Conservation (phyloP, 2,113 vertebrate species). For the Suncus etruscus region DNA sequence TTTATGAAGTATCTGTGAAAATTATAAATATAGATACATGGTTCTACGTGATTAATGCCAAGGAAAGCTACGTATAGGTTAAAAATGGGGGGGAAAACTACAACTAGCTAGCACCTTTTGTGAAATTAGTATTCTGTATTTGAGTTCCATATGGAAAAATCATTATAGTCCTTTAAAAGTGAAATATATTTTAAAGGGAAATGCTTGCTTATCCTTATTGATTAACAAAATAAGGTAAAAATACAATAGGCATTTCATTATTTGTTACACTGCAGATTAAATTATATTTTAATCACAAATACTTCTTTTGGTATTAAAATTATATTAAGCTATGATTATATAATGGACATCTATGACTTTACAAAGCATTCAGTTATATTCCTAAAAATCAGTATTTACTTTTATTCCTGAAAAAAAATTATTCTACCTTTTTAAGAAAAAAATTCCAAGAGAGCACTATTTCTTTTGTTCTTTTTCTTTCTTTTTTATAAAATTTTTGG, state of each 20-base stretch:
- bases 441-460: neutral
- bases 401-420: neutral
- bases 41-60: conserved; percentile 80
- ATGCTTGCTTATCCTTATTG: conserved; percentile 55
- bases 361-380: neutral
- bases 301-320: neutral
- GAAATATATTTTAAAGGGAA: conserved; percentile 64
- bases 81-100: conserved; percentile 68
- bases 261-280: conserved; percentile 32
- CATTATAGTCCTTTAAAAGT: conserved; percentile 46
- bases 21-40: conserved; percentile 86
- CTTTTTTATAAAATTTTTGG: neutral
- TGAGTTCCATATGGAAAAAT: conserved; percentile 42
- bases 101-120: conserved; percentile 72
- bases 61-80: conserved; percentile 77
- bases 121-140: conserved; percentile 76
- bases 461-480: too few species aligned
- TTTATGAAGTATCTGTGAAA: conserved; percentile 88
- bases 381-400: conserved; percentile 5
- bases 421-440: neutral
- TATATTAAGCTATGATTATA: neutral
- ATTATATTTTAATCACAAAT: neutral
- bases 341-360: neutral
- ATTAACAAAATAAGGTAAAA: conserved; percentile 19
- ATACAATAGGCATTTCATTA: neutral